Percentiles rank a stretch among this genome's conserved stretches.
phyloP scores from a whole-genome alignment of 2,888 invertebrate genomes.

The Augiades crinisus region DNA sequence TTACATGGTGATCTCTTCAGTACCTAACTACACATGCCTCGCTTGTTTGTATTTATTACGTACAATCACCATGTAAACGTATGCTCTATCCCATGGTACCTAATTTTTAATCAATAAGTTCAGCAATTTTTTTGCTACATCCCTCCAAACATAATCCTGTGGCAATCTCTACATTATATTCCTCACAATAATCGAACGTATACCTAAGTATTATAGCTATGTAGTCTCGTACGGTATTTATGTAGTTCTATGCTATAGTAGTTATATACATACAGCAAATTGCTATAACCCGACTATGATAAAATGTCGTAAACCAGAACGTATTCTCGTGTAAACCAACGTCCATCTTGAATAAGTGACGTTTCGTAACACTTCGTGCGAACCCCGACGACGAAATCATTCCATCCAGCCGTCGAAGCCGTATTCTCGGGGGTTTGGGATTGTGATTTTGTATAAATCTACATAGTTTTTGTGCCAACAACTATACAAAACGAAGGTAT shows the following conservation, averaged over 20 bases:
- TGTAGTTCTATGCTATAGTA: constrained; percentile 38
- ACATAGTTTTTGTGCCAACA: constrained; percentile 76
- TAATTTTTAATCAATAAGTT: neutral
- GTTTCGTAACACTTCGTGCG: constrained; percentile 67
- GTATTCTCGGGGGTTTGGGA: constrained; percentile 79
- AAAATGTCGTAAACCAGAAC: constrained; percentile 43
- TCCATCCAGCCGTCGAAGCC: constrained; percentile 81
- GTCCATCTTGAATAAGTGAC: constrained; percentile 53
- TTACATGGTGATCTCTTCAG: too few relatives aligned
- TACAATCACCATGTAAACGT: neutral
- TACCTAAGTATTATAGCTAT: constrained; percentile 24
- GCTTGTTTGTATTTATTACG: too few relatives aligned
- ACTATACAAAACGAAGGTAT: constrained; percentile 75
- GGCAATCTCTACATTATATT: constrained; percentile 11
- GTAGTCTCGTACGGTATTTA: constrained; percentile 38
- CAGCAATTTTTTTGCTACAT: neutral
- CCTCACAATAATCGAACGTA: constrained; percentile 17
- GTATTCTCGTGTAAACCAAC: constrained; percentile 39
- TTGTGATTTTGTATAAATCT: constrained; percentile 74
- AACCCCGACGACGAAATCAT: constrained; percentile 78
- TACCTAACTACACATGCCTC: too few relatives aligned
- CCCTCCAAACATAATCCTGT: neutral
- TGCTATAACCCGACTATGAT: constrained; percentile 62
- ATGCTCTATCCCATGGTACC: neutral
- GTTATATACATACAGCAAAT: constrained; percentile 54